Conservation (phyloP, 2,113 vertebrate species). For the Scalopus aquaticus region DNA sequence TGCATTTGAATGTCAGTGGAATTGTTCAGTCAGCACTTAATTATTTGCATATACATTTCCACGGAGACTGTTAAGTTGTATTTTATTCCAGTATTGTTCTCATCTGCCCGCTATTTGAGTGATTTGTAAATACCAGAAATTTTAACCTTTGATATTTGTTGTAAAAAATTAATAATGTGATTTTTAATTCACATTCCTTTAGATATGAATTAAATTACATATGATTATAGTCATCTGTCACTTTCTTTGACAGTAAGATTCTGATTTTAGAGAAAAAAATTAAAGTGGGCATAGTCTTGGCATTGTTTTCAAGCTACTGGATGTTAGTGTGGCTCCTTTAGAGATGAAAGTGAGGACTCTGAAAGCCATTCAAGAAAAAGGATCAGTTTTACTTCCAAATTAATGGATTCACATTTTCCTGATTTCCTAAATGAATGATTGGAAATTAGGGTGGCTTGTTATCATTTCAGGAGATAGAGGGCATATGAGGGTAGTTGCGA, state of each 20-base stretch:
- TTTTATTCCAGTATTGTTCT: background rate
- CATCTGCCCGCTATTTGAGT: background rate
- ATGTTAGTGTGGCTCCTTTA: background rate
- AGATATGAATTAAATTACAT: background rate
- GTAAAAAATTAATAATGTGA: background rate
- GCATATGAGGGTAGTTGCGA: background rate
- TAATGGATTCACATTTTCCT: background rate
- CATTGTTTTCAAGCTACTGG: background rate
- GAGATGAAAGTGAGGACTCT: background rate
- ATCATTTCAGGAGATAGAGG: background rate
- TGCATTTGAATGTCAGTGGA: background rate
- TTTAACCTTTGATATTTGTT: background rate
- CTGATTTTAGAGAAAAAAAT: background rate
- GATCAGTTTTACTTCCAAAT: background rate
- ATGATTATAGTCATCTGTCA: background rate
- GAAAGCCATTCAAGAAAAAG: background rate
- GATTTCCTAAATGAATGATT: background rate
- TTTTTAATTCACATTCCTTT: constrained; percentile 6
- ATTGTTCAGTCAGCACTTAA: background rate
- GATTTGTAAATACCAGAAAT: background rate
- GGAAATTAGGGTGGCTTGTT: background rate
- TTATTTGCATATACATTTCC: background rate
- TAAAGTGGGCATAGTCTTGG: background rate
- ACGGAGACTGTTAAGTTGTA: background rate
- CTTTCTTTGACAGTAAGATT: background rate